Evolutionary conservation across 2,888 invertebrate genomes (phyloP).

Genomic region (Hyppa rectilinea): DNA sequence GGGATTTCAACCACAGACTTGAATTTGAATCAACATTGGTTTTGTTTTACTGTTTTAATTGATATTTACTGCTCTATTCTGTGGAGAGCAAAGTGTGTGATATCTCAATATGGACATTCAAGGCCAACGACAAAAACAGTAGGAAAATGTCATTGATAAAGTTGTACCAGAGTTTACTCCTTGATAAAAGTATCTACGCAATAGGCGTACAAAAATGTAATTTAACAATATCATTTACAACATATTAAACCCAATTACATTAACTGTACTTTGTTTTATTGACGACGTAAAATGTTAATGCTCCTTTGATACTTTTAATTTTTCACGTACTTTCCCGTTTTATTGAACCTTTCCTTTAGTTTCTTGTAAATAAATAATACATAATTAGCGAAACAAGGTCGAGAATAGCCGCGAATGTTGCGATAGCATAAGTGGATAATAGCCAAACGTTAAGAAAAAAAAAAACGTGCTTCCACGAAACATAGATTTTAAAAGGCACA

Average conservation of each 20-base stretch:
- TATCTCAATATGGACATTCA: background rate
- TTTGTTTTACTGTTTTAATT: slow-evolving; percentile 18
- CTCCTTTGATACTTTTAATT: background rate
- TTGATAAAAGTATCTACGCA: slow-evolving; percentile 25
- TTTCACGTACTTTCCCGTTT: slow-evolving; percentile 9
- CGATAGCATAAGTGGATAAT: slow-evolving; percentile 43
- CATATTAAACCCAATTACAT: slow-evolving; percentile 19
- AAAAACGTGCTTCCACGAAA: slow-evolving; percentile 41
- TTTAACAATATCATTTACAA: slow-evolving; percentile 30
- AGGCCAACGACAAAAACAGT: background rate
- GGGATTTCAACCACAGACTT: slow-evolving; percentile 33
- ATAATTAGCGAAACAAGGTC: slow-evolving; percentile 32
- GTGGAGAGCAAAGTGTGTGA: background rate
- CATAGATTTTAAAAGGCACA: slow-evolving; percentile 78
- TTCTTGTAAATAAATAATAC: slow-evolving; percentile 30
- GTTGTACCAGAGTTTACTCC: slow-evolving; percentile 8
- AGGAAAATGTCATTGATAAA: background rate
- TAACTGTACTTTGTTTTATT: slow-evolving; percentile 34
- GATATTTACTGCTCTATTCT: background rate
- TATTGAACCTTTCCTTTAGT: background rate
- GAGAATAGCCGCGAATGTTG: slow-evolving; percentile 27
- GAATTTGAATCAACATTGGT: slow-evolving; percentile 20
- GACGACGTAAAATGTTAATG: slow-evolving; percentile 40
- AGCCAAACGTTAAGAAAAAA: slow-evolving; percentile 38
- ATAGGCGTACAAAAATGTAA: slow-evolving; percentile 31